phyloP scores from a whole-genome alignment of 2,888 invertebrate species.

The Palloptera scutellata region DNA sequence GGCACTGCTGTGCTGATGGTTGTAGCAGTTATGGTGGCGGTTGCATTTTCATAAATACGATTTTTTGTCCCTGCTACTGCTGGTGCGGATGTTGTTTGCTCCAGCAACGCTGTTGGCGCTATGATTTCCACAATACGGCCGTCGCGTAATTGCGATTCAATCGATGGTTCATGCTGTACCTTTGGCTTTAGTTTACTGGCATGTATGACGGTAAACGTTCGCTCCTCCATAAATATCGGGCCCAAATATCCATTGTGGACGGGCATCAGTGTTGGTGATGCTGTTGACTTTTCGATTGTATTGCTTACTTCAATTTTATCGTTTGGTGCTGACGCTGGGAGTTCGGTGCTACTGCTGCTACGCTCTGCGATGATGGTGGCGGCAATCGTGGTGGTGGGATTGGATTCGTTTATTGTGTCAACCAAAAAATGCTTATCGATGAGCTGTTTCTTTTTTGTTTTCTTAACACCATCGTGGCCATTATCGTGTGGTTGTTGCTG shows the following conservation, averaged over 20 bases:
- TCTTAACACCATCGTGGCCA: conserved; percentile 62
- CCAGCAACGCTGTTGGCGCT: conserved; percentile 50
- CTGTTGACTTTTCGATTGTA: not conserved
- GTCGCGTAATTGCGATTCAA: conserved; percentile 50
- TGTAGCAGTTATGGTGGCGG: conserved; percentile 19
- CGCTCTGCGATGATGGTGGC: not conserved
- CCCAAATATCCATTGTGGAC: conserved; percentile 58
- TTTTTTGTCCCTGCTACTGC: conserved; percentile 4
- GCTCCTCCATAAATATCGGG: conserved; percentile 60
- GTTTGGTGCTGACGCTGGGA: not conserved
- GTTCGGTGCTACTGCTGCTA: not conserved
- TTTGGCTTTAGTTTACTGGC: conserved; percentile 35
- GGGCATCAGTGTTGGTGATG: conserved; percentile 38
- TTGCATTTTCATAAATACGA: conserved; percentile 13
- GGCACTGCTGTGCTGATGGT: not conserved
- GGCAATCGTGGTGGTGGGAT: not conserved
- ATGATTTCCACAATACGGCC: conserved; percentile 57
- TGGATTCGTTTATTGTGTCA: not conserved
- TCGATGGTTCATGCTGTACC: conserved; percentile 42
- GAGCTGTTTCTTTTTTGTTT: conserved; percentile 61
- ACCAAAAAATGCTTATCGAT: conserved; percentile 52
- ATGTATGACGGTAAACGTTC: conserved; percentile 53
- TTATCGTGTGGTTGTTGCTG: conserved; percentile 38
- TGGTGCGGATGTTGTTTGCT: conserved; percentile 15
- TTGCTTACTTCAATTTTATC: not conserved